A percentile compares a stretch with the other conserved stretches of the same genome.
Evolutionary conservation across 2,888 invertebrate species (phyloP).

Genomic region (Ennomos fuscantarius): DNA sequence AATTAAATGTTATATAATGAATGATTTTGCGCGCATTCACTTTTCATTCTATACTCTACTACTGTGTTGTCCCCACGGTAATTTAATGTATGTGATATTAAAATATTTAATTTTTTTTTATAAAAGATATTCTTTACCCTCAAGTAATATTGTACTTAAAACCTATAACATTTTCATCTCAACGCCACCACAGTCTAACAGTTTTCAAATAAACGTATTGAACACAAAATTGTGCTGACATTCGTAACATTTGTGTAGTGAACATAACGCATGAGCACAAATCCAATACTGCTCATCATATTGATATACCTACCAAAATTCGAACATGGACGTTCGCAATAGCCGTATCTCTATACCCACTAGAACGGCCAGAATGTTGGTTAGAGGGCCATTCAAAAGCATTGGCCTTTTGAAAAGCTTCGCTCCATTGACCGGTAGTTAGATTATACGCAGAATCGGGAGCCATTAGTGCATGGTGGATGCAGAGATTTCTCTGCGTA

Average conservation of each 20-base stretch:
- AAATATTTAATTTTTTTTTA: too few species aligned
- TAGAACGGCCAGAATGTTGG: background rate
- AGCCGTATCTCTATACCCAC: background rate
- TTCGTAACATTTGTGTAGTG: background rate
- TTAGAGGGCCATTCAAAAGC: constrained; percentile 14
- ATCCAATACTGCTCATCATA: background rate
- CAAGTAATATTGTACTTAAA: too few species aligned
- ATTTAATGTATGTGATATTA: too few species aligned
- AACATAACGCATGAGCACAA: background rate
- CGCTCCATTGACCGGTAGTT: constrained; percentile 11
- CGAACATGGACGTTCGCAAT: background rate
- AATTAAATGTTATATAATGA: too few species aligned
- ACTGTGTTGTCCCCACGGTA: too few species aligned
- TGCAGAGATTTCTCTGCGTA: constrained; percentile 3
- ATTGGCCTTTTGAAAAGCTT: constrained; percentile 7
- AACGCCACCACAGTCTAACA: too few species aligned
- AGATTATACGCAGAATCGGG: constrained; percentile 14
- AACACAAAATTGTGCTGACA: background rate
- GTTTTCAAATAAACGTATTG: background rate
- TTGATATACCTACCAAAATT: too few species aligned
- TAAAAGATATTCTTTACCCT: too few species aligned
- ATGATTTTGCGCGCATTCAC: too few species aligned
- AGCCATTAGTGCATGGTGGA: constrained; percentile 10
- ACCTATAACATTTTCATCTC: background rate
- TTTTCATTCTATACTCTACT: too few species aligned